Evolutionary conservation across 2,888 invertebrate genomes (phyloP), one percentile per base, ranked within the genome.

Genomic region (Agonopterix subpropinquella): DNA sequence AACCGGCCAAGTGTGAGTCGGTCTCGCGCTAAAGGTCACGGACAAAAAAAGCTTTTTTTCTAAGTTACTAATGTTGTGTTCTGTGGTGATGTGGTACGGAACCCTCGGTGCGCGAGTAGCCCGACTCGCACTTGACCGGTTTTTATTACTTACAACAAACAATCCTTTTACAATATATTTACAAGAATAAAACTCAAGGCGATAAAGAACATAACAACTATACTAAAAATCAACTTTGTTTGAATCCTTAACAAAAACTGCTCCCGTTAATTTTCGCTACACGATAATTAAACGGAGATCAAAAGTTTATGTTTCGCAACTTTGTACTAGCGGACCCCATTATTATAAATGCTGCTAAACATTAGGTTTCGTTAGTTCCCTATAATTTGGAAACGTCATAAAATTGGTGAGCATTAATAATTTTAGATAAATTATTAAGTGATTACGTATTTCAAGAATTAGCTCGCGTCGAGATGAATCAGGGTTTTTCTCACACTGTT

Each of bases 361-460:
- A 65, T 72, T 64, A 67, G 64, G 65, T 64, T 68, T 58, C 59
- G 54, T 18, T 56, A 52, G 50, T 61, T 62, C 56, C 62, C 74
- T 76, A 68, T 79, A 77, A 77, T 79, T 79, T 74, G 59, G 61
- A 53, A 64, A 59, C 60, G 62, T 64, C 70, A 66, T 73, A 74
- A 74, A 73, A 68, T 28, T 67, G 39, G 39, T 39, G 57, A 65
- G 59, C 59, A 61, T 67, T 64, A 65, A 60, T 57, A 64, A 56
- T 62, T 64, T 64, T 53, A 51, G 49, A 45, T 56, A 65, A 62
- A 67, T 67, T 52, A 52, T 52, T 36, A 49, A 44, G 44, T 44
- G 44, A 43, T 44, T 44, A 45, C 10, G 36, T 36, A 36, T 45
- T 36, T 37, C 37, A 37, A 8, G 35, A 35, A 44, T 13, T 11